Percentiles rank a stretch among this genome's conserved stretches.
Conservation (phyloP, 2,797 vertebrate genomes). For the Hybognathus amarus region DNA sequence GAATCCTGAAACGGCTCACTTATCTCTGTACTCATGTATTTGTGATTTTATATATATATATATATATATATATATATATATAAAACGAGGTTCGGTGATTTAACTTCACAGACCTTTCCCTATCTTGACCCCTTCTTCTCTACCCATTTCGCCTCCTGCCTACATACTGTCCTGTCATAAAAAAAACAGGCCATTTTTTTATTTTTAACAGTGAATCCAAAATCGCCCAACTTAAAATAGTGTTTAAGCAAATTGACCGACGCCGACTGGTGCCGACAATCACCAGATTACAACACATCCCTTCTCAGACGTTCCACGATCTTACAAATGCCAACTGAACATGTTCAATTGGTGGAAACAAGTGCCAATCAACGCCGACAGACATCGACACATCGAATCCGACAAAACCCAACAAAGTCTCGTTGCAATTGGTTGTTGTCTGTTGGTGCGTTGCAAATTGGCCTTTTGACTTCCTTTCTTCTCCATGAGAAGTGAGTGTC, state of each 20-base stretch:
- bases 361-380: background rate
- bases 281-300: background rate
- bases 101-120: too few species aligned
- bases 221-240: background rate
- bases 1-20: background rate
- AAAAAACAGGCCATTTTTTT: too few species aligned
- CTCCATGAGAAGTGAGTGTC: background rate
- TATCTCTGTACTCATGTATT: background rate
- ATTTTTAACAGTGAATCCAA: background rate
- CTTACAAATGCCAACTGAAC: background rate
- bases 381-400: background rate
- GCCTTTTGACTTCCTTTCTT: background rate
- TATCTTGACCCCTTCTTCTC: too few species aligned
- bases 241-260: too few species aligned
- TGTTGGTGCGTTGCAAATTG: background rate
- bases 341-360: background rate
- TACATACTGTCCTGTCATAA: too few species aligned
- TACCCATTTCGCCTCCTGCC: too few species aligned
- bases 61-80: too few species aligned
- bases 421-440: background rate
- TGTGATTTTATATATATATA: too few species aligned
- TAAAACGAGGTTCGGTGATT: too few species aligned
- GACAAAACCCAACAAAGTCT: background rate
- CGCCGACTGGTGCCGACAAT: too few species aligned
- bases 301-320: background rate